Conservation (phyloP, 35 echinoderm and acorn worm genomes). For the Eucidaris tribuloides region DNA sequence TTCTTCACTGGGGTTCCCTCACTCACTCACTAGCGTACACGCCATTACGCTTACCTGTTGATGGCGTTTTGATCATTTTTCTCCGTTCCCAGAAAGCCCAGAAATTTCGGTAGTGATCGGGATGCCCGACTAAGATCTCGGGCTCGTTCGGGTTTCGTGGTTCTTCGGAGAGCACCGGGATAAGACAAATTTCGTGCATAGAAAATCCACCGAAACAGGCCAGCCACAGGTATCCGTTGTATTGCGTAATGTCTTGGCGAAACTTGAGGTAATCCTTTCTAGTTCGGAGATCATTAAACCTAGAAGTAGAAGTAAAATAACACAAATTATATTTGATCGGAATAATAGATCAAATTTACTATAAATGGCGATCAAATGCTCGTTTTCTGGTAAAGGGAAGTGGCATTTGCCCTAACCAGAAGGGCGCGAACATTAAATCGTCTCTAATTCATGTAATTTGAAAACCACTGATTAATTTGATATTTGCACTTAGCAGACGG, state of each 20-base stretch:
- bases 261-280: not conserved
- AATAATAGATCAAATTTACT: no score
- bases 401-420: no score
- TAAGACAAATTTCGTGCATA: not conserved
- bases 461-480: no score
- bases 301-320: not conserved
- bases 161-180: not conserved
- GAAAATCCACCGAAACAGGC: not conserved
- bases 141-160: not conserved
- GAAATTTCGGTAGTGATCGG: not conserved
- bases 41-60: no score
- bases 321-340: no score
- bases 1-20: no score
- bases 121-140: not conserved
- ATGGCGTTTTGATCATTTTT: not conserved
- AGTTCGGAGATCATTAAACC: not conserved
- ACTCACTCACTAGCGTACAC: no score
- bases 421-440: no score
- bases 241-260: not conserved
- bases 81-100: constrained; percentile 11
- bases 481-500: no score
- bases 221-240: not conserved
- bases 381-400: no score
- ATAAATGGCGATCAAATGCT: no score
- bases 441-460: no score